phyloP scores from a whole-genome alignment of 2,888 invertebrate species.

The Anodontia alba region DNA sequence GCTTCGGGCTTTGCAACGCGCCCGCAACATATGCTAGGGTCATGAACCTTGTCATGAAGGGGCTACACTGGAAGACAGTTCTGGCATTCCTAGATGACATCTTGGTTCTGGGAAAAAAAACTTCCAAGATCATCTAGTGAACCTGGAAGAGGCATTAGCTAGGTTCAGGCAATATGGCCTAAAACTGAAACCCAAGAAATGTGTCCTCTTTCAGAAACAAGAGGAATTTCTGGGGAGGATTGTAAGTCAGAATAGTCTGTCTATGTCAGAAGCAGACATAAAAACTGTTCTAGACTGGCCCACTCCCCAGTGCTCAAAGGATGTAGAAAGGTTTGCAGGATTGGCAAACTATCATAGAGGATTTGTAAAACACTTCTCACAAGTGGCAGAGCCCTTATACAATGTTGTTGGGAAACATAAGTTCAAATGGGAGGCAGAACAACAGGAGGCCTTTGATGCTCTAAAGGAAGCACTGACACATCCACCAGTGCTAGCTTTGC shows the following conservation, averaged over 20 bases:
- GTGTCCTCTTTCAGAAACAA: no score
- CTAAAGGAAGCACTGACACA: no score
- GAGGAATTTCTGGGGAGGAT: neutral
- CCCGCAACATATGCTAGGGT: neutral
- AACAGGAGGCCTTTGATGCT: no score
- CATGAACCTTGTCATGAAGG: neutral
- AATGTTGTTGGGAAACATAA: no score
- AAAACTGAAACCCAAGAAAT: constrained; percentile 42
- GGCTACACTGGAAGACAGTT: constrained; percentile 15
- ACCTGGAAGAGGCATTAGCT: constrained; percentile 36
- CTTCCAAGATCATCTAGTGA: constrained; percentile 38
- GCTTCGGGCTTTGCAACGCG: neutral
- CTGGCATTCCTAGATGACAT: constrained; percentile 60
- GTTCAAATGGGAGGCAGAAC: no score
- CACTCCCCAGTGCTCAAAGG: neutral
- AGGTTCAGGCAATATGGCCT: constrained; percentile 39
- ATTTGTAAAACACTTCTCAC: no score
- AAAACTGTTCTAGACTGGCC: constrained; percentile 25
- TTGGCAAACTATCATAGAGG: constrained; percentile 50
- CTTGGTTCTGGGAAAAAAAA: constrained; percentile 50
- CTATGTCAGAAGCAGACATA: neutral
- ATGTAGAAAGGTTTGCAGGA: constrained; percentile 40
- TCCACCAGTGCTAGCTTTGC: no score
- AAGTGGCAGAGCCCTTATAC: no score
- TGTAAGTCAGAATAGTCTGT: neutral